A percentile compares a stretch with the other conserved stretches of the same genome.
These are phyloP conservation scores for Trachymyrmex septentrionalis DNA, from an alignment of 1,140 invertebrate species.

Conservation along the genomic window DNA sequence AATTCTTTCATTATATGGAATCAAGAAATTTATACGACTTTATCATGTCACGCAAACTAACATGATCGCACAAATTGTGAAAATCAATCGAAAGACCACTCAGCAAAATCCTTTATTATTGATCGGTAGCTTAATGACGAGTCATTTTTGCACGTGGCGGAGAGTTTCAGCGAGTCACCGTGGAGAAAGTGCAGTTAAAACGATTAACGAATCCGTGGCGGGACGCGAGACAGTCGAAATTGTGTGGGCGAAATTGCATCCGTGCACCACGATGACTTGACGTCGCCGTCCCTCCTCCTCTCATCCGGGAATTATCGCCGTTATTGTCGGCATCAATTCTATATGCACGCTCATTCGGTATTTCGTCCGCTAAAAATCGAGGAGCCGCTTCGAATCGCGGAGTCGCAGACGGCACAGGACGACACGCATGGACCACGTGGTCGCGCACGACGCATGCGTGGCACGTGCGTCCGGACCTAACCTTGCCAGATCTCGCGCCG, in stretches of 20 bases:
- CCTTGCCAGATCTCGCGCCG: slow-evolving; percentile 55
- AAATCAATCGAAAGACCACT: neutral
- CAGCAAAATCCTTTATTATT: neutral
- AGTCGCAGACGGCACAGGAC: no score
- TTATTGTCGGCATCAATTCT: neutral
- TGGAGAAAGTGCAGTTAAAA: neutral
- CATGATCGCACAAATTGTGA: neutral
- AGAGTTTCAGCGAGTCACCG: neutral
- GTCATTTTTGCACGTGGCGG: neutral
- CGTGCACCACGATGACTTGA: neutral
- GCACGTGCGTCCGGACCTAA: slow-evolving; percentile 75
- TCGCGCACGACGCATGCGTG: slow-evolving; percentile 76
- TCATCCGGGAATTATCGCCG: neutral
- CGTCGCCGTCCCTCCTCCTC: neutral
- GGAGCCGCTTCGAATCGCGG: neutral
- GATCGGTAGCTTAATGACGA: neutral
- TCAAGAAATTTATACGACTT: neutral
- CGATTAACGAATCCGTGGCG: neutral
- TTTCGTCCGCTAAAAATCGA: neutral
- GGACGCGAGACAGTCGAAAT: neutral
- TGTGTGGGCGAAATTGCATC: neutral
- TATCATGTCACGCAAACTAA: neutral
- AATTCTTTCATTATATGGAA: no score
- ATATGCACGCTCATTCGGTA: slow-evolving; percentile 3
- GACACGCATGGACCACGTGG: slow-evolving; percentile 74